A percentile compares a stretch with the other conserved stretches of the same genome.
phyloP scores from a whole-genome alignment of 2,797 vertebrate genomes.

The Acanthiza pusilla region DNA sequence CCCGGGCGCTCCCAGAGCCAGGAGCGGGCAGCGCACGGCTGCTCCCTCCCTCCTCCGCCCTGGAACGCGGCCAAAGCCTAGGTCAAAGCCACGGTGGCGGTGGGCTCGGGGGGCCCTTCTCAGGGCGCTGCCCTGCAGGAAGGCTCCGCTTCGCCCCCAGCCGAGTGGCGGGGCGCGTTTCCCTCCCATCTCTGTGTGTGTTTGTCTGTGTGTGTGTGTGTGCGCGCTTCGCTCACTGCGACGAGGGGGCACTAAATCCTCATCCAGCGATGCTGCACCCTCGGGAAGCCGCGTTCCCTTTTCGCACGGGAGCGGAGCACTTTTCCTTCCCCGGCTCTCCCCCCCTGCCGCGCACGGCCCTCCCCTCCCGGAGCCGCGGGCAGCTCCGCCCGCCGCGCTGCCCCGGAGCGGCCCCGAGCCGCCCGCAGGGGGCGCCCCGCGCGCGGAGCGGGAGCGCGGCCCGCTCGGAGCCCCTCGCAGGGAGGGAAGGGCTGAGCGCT shows the following conservation, averaged over 20 bases:
- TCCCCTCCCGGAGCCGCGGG: too few species aligned
- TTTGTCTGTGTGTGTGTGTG: too few species aligned
- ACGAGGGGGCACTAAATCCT: background rate
- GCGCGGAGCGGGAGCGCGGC: background rate
- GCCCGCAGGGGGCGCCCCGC: background rate
- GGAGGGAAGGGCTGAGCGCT: background rate
- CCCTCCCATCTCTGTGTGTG: background rate
- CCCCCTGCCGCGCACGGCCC: background rate
- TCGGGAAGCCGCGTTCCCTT: background rate
- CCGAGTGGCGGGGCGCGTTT: background rate
- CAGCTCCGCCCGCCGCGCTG: background rate
- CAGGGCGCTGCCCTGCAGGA: background rate
- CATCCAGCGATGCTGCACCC: background rate
- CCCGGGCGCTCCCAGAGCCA: too few species aligned
- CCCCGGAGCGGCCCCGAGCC: background rate
- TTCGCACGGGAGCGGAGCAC: accelerated
- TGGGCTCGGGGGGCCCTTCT: background rate
- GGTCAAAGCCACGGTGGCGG: background rate
- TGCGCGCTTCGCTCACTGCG: background rate
- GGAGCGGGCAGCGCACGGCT: background rate
- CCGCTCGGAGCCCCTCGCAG: background rate
- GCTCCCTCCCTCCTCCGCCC: background rate
- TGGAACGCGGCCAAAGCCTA: background rate
- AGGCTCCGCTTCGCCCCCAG: background rate
- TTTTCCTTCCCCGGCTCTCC: accelerated